Base-by-base conservation (phyloP, 2,113 vertebrate species). In the Ophthalmolycus amberensis region DNA sequence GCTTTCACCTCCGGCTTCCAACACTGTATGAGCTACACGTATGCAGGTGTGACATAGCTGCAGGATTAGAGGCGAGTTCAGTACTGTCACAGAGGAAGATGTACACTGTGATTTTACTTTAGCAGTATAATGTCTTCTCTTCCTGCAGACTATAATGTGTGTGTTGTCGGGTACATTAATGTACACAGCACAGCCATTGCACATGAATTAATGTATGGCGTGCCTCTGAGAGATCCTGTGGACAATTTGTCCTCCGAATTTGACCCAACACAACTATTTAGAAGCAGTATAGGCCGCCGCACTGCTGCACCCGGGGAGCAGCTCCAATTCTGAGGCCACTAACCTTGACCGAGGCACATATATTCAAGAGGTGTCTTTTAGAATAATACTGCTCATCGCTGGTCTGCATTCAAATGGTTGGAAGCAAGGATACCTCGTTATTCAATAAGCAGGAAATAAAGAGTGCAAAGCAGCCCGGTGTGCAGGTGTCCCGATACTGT, bases 51-150 rank as follows among this genome's bases (percentile, higher is more conserved):
- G 68, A 76, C 71, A 63, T 29, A 37, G 59, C 74, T 74, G 77
- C 42, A 80, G 82, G 77, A 85, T 74, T 68, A 81, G 56, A 16
- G 34, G 27, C 54, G 64, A 73, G 73, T 72, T 85, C n/a, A 37
- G 22, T 65, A 20, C 84, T 79, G 65, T 71, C 71, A 87, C 16
- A 25, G 56, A 67, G 25, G 34, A 56, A 44, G 42, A 63, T 63
- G 46, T 75, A 42, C 32, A 25, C 38, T 32, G 18, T 64, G 67
- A 80, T 75, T 75, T 40, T 7, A 10, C 65, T 56, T 20, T 59
- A 79, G 48, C 37, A n/a, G 22, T 16, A 34, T 54, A 74, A 34
- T 9, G 10, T 20, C 62, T 69, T 56, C 18, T 34, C 65, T 50
- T 60, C 11, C 40, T 52, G 46, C 50, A 65, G 44, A 56, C 16